Conservation (phyloP, 2,113 vertebrate genomes). For the Lontra canadensis region DNA sequence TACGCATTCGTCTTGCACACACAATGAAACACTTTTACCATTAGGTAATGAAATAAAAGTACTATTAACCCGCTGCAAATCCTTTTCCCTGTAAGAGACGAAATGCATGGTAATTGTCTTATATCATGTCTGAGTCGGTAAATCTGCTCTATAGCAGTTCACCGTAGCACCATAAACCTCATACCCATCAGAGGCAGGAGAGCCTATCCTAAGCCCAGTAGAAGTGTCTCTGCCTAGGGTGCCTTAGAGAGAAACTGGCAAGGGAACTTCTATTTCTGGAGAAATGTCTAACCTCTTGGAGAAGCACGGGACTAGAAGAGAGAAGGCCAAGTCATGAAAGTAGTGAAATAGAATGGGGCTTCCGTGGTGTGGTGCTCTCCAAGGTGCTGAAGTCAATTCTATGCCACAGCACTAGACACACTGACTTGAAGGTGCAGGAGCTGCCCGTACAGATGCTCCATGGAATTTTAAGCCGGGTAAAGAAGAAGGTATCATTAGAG, state of each 20-base stretch:
- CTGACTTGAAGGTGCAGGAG: fast-evolving
- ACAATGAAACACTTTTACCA: constrained; percentile 78
- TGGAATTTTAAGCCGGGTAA: neutral
- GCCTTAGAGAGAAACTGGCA: neutral
- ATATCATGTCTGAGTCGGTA: constrained; percentile 26
- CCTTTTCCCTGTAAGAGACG: constrained; percentile 60
- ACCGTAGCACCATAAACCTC: constrained; percentile 4
- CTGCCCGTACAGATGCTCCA: neutral
- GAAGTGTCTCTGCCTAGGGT: neutral
- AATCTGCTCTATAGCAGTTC: constrained; percentile 59
- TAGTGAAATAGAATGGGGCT: neutral
- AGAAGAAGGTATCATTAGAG: neutral
- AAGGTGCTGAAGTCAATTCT: constrained; percentile 58
- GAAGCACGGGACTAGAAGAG: neutral
- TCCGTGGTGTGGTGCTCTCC: neutral
- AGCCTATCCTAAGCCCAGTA: neutral
- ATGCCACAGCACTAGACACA: fast-evolving
- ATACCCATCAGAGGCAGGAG: neutral
- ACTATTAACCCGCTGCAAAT: constrained; percentile 79
- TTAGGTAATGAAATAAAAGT: constrained; percentile 80
- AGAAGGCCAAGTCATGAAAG: neutral
- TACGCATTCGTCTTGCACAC: constrained; percentile 73
- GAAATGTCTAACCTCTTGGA: constrained; percentile 26
- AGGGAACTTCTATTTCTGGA: neutral
- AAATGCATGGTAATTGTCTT: constrained; percentile 62